Conservation (phyloP, 2,797 vertebrate species). For the Cirrhinus mrigala region DNA sequence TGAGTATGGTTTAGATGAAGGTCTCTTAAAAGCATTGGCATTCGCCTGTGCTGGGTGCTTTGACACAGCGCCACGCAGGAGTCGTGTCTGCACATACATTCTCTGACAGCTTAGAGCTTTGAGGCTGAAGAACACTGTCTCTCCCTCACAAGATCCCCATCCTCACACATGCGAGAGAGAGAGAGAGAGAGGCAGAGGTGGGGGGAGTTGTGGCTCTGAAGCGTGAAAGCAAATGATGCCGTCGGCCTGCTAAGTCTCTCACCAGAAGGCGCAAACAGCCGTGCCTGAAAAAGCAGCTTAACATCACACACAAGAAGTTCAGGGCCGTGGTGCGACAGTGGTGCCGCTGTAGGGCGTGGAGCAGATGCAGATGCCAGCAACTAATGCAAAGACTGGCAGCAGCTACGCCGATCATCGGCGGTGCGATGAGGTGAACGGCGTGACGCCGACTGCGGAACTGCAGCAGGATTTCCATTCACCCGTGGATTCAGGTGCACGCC, state of each 20-base stretch:
- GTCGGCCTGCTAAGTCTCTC: slow-evolving; percentile 69
- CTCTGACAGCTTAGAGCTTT: slow-evolving; percentile 62
- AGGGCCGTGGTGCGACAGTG: slow-evolving; percentile 26
- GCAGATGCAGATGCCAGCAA: slow-evolving; percentile 33
- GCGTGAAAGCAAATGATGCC: slow-evolving; percentile 71
- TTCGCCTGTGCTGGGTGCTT: slow-evolving; percentile 49
- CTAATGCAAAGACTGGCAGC: slow-evolving; percentile 28
- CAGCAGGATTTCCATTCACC: slow-evolving; percentile 51
- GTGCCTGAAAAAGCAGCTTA: slow-evolving; percentile 53
- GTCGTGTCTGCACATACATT: slow-evolving; percentile 55
- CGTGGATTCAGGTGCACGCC: slow-evolving; percentile 53
- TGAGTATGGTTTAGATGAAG: slow-evolving; percentile 35
- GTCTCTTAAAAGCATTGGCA: slow-evolving; percentile 40
- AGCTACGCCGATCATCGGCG: slow-evolving; percentile 2
- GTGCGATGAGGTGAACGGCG: slow-evolving; percentile 18
- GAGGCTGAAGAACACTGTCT: slow-evolving; percentile 52
- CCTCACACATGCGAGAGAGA: slow-evolving; percentile 69
- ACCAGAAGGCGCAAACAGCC: slow-evolving; percentile 74
- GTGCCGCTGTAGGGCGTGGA: slow-evolving; percentile 37
- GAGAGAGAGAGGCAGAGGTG: slow-evolving; percentile 29
- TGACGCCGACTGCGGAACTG: slow-evolving; percentile 41
- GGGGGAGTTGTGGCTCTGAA: slow-evolving; percentile 67
- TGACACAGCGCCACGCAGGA: slow-evolving; percentile 57
- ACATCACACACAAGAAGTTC: slow-evolving; percentile 42
- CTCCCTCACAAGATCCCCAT: slow-evolving; percentile 42